These are phyloP conservation scores for Mnemiopsis leidyi DNA, from an alignment of 37 sponge, comb jelly and placozoan species.

Conservation along the genomic window DNA sequence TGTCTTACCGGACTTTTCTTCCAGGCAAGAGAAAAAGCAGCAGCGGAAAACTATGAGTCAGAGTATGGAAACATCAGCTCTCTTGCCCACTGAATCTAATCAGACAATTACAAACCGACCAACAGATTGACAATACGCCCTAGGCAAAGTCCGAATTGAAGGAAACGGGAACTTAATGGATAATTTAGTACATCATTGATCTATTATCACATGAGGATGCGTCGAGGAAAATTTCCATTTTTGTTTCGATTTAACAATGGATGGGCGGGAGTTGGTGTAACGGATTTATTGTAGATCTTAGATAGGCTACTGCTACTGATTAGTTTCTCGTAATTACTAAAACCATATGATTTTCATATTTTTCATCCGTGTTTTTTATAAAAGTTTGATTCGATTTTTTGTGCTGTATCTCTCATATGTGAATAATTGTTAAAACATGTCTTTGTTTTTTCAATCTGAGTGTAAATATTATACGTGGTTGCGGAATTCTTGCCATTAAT, in stretches of 20 bases:
- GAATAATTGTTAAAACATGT: background rate
- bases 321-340: background rate
- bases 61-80: conserved; percentile 43
- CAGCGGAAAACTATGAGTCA: background rate
- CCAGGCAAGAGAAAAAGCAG: conserved; percentile 15
- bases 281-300: background rate
- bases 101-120: background rate
- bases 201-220: no score
- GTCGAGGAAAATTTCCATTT: no score
- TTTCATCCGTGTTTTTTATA: background rate
- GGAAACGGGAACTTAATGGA: no score
- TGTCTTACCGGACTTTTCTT: no score
- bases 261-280: background rate
- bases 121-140: background rate
- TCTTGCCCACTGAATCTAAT: background rate
- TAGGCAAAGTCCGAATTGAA: no score
- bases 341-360: background rate
- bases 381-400: background rate
- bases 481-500: no score
- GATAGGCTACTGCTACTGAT: background rate
- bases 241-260: no score
- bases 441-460: background rate
- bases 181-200: no score
- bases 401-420: background rate
- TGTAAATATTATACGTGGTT: background rate